These are phyloP conservation scores for Neolamprologus tretocephalus DNA, from an alignment of 2,113 vertebrate genomes.

Conservation along the genomic window DNA sequence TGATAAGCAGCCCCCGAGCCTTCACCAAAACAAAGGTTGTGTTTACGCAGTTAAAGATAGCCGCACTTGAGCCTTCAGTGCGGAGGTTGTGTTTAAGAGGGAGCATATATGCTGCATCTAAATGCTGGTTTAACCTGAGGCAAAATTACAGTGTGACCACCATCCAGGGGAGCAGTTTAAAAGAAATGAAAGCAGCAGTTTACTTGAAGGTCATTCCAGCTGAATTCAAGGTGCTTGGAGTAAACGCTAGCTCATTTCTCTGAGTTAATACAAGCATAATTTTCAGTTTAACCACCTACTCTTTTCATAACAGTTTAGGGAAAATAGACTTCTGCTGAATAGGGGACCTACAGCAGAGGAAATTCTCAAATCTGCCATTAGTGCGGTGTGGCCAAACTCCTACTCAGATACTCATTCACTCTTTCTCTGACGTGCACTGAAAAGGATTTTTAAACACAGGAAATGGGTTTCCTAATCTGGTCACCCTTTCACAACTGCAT, in stretches of 20 bases:
- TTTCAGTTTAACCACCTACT: background rate
- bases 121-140: background rate
- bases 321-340: background rate
- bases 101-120: background rate
- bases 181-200: background rate
- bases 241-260: background rate
- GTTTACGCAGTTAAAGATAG: conserved; percentile 5
- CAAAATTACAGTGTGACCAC: background rate
- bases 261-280: background rate
- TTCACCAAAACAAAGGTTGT: conserved; percentile 12
- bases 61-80: background rate
- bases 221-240: background rate
- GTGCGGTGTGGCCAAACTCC: background rate
- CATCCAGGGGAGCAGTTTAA: background rate
- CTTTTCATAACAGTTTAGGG: background rate
- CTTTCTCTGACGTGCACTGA: background rate
- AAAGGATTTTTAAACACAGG: conserved; percentile 47
- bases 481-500: conserved; percentile 14
- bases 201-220: background rate
- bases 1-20: background rate
- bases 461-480: conserved; percentile 28
- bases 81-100: background rate
- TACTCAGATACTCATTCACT: background rate
- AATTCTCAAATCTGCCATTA: background rate
- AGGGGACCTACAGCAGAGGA: background rate